Evolutionary conservation across 2,888 invertebrate species (phyloP).

Genomic region (Cryptus viduatorius): DNA sequence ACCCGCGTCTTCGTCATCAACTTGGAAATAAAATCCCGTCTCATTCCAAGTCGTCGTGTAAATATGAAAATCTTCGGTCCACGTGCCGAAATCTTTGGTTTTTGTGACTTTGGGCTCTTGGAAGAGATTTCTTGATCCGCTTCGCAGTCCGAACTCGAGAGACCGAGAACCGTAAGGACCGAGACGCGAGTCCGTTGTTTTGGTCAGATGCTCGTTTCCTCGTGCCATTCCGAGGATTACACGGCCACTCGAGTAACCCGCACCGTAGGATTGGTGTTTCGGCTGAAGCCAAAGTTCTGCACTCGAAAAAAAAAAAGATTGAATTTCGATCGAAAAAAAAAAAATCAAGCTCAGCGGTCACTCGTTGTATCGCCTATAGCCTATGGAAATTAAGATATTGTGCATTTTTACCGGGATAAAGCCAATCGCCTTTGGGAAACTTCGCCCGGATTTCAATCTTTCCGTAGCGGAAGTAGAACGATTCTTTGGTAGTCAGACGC

Average conservation of each 20-base stretch:
- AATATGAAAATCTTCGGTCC: constrained; percentile 85
- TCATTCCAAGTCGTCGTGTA: constrained; percentile 86
- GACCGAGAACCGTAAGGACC: constrained; percentile 73
- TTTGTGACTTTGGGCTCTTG: constrained; percentile 73
- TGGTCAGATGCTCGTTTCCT: constrained; percentile 82
- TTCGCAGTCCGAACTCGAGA: constrained; percentile 80
- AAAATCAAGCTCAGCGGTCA: too few species aligned
- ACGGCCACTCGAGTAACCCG: constrained; percentile 84
- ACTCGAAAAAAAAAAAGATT: neutral
- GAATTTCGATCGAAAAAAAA: constrained; percentile 9
- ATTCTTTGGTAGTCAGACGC: constrained; percentile 84
- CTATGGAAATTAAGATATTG: constrained; percentile 17
- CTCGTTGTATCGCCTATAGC: too few species aligned
- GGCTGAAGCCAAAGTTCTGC: constrained; percentile 84
- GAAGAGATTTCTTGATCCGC: constrained; percentile 72
- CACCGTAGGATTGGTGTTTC: constrained; percentile 77
- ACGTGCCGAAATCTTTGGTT: constrained; percentile 67
- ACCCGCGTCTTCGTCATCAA: constrained; percentile 76
- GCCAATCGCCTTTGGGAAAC: constrained; percentile 87
- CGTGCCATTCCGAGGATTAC: constrained; percentile 86
- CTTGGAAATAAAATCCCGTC: constrained; percentile 78
- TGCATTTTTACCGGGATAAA: constrained; percentile 85
- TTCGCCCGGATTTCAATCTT: constrained; percentile 86
- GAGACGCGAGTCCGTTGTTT: constrained; percentile 35
- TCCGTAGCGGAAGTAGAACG: constrained; percentile 85